Percentiles rank a stretch among this genome's conserved stretches.
Evolutionary conservation across 2,888 invertebrate species (phyloP).

Genomic region (Acleris holmiana): DNA sequence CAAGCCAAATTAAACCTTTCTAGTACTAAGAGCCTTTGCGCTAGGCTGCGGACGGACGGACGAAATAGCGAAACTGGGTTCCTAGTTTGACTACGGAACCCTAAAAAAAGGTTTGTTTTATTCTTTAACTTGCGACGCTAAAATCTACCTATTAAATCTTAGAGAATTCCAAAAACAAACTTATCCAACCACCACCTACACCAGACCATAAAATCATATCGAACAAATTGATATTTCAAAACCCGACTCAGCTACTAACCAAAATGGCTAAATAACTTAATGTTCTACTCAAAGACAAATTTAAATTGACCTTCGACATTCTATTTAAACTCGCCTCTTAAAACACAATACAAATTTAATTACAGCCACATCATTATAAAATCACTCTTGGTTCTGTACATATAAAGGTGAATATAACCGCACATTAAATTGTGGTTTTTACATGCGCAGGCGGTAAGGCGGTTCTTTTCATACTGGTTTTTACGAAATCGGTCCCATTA

Average conservation of each 20-base stretch:
- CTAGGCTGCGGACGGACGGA: no score
- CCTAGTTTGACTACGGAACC: no score
- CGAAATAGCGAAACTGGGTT: no score
- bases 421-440: conserved; percentile 43
- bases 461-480: conserved; percentile 51
- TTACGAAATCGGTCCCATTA: conserved; percentile 66
- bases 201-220: conserved; percentile 49
- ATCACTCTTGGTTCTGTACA: background rate
- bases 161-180: conserved; percentile 42
- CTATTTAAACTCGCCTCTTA: conserved; percentile 51
- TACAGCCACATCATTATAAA: conserved; percentile 10
- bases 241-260: conserved; percentile 68
- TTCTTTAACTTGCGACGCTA: background rate
- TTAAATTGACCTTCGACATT: conserved; percentile 46
- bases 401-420: conserved; percentile 30
- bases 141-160: conserved; percentile 1
- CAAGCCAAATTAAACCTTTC: no score
- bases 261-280: conserved; percentile 77
- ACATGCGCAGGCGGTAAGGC: conserved; percentile 45
- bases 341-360: conserved; percentile 38
- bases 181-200: conserved; percentile 29
- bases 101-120: no score
- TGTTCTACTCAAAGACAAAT: conserved; percentile 52
- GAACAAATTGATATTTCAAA: conserved; percentile 69
- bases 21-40: no score